These are phyloP conservation scores for Quiscalus mexicanus DNA, from an alignment of 2,113 vertebrate genomes.

Conservation along the genomic window DNA sequence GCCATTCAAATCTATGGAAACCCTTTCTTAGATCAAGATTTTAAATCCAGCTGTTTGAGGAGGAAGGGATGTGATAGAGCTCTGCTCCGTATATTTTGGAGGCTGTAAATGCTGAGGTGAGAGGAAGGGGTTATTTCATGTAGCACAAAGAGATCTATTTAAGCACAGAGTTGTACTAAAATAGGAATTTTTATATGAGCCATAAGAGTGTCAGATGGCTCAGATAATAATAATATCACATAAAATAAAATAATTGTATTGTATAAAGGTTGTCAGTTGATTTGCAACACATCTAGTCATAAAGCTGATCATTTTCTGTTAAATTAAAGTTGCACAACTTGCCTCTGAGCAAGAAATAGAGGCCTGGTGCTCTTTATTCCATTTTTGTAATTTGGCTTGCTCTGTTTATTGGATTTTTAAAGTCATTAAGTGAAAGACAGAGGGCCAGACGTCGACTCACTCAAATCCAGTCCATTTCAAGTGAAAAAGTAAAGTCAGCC, in stretches of 20 bases:
- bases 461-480: not conserved
- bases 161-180: conserved; percentile 10
- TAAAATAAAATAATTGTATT: conserved; percentile 49
- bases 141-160: conserved; percentile 25
- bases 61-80: not conserved
- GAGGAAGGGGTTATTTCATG: conserved; percentile 3
- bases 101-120: not conserved
- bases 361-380: not conserved
- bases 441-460: not conserved
- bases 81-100: not conserved
- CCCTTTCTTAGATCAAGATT: not conserved
- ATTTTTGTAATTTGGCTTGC: conserved; percentile 22
- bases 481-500: not conserved
- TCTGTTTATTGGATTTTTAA: conserved; percentile 27
- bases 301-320: conserved; percentile 45
- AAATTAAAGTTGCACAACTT: conserved; percentile 47
- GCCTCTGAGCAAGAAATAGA: conserved; percentile 48
- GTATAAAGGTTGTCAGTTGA: conserved; percentile 54
- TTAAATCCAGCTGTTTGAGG: not conserved
- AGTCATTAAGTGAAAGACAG: conserved; percentile 6
- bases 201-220: conserved; percentile 55
- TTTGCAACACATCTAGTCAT: conserved; percentile 43
- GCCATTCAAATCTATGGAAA: not conserved
- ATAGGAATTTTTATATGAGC: conserved; percentile 39
- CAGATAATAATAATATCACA: conserved; percentile 63